A percentile compares a stretch with the other conserved stretches of the same genome.
These are phyloP conservation scores for Agrotis ipsilon DNA, from an alignment of 2,888 invertebrate species.

Conservation along the genomic window DNA sequence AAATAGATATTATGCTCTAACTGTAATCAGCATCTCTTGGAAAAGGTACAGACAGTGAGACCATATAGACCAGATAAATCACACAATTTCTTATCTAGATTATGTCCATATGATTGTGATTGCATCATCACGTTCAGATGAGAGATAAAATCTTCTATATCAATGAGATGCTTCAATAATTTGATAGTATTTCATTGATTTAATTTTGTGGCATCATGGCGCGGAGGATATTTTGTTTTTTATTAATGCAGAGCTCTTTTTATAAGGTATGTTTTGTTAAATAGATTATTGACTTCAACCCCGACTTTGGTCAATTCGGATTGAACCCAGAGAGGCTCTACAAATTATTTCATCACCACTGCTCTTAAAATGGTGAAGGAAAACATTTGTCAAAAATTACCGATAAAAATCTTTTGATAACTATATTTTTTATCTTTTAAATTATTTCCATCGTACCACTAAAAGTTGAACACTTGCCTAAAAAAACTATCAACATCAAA, in stretches of 20 bases:
- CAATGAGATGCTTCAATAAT: conserved; percentile 23
- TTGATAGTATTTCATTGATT: conserved; percentile 4
- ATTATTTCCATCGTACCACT: no score
- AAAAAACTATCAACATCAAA: no score
- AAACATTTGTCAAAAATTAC: no score
- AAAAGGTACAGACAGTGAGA: not conserved
- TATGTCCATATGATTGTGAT: conserved; percentile 13
- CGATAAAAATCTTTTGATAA: no score
- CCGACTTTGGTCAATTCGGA: no score
- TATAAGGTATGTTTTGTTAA: conserved; percentile 43
- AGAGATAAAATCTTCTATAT: conserved; percentile 53
- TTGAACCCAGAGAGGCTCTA: no score
- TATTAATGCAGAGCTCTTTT: conserved; percentile 30
- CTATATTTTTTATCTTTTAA: no score
- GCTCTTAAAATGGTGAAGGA: no score
- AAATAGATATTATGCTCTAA: not conserved
- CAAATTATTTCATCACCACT: no score
- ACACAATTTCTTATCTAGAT: conserved; percentile 46
- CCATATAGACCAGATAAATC: conserved; percentile 45
- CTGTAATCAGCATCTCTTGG: conserved; percentile 3
- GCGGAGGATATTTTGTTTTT: conserved; percentile 16
- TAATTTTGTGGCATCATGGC: conserved; percentile 43
- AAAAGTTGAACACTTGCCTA: no score
- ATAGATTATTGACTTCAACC: no score
- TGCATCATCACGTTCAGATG: not conserved